These are phyloP conservation scores for Vidua chalybeata DNA, from an alignment of 2,113 vertebrate genomes.

Conservation along the genomic window DNA sequence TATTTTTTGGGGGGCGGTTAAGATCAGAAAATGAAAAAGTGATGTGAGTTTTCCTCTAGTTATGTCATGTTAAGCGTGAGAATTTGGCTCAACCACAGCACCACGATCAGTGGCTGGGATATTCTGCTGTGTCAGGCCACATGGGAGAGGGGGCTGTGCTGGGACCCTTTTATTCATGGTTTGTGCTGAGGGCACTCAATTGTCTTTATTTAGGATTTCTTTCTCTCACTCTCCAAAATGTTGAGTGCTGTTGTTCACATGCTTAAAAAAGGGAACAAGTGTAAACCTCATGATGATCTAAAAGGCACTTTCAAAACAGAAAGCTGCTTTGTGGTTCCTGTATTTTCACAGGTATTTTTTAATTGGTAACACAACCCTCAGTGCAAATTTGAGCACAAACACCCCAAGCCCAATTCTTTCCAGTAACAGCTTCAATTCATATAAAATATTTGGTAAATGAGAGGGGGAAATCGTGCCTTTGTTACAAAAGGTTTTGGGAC, in stretches of 20 bases:
- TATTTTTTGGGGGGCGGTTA: background rate
- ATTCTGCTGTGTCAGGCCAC: background rate
- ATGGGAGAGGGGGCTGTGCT: background rate
- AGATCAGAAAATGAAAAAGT: background rate
- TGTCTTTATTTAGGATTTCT: background rate
- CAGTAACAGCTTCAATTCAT: background rate
- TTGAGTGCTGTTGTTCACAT: background rate
- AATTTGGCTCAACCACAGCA: background rate
- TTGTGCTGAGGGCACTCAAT: background rate
- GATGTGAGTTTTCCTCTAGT: background rate
- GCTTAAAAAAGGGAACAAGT: background rate
- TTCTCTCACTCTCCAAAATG: background rate
- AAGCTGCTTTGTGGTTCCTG: background rate
- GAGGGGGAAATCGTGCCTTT: background rate
- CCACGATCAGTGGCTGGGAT: accelerated
- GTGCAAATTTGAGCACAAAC: background rate
- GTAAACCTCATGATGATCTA: background rate
- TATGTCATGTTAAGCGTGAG: background rate
- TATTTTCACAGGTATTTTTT: background rate
- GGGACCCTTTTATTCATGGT: background rate
- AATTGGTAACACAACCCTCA: background rate
- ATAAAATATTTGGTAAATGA: background rate
- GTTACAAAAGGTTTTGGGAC: background rate
- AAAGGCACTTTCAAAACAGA: background rate
- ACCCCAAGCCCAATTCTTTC: background rate